Evolutionary conservation across 2,113 vertebrate species (phyloP), one percentile per base, ranked within the genome.

Genomic region (Python bivittatus): DNA sequence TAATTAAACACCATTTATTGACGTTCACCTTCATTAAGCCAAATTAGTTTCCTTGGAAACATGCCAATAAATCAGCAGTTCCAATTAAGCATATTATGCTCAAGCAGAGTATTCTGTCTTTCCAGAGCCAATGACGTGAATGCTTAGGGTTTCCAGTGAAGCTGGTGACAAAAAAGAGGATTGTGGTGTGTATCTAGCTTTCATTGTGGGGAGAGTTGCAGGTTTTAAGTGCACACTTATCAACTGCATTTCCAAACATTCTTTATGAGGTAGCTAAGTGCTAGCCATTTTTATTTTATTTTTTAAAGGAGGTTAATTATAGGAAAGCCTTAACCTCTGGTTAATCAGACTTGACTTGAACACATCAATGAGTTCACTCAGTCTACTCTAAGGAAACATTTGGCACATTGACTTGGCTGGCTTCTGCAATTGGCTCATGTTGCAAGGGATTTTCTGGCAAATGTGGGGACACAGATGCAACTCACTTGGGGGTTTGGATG

Each of bases 1-100:
- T 92, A 92, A 72, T 17, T 84, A 89, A 89, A 56, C 4, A 54
- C 1, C 44, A 48, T 95, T 91, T 48, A 33, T 88, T 92, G 57
- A 33, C 0, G 38, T 93, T 85, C 72, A 33, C 85, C 38, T 23
- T 92, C 91, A 42, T 15, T 60, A 79, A 15, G 44, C 79, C 90
- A 93, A 89, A 93, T 25, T 9, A 56, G 84, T 83, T 93, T 53
- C 48, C 48, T 68, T 91, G 92, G 91, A 95, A 9, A 89, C 22
- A 44, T 22, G 29, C 17, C 44, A 93, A 93, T 88, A 91, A 91
- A 93, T 93, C 90, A 86, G 38, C 33, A 91, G 90, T 85, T 93
- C 90, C 86, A 61, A 93, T 91, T 89, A 93, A 91, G 90, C 90
- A 91, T 88, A 86, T 89, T 85, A 58, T 85, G 90, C 48, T 61